These are phyloP conservation scores for Porites lutea DNA, from an alignment of 64 coral and sea anemone genomes.

Conservation along the genomic window DNA sequence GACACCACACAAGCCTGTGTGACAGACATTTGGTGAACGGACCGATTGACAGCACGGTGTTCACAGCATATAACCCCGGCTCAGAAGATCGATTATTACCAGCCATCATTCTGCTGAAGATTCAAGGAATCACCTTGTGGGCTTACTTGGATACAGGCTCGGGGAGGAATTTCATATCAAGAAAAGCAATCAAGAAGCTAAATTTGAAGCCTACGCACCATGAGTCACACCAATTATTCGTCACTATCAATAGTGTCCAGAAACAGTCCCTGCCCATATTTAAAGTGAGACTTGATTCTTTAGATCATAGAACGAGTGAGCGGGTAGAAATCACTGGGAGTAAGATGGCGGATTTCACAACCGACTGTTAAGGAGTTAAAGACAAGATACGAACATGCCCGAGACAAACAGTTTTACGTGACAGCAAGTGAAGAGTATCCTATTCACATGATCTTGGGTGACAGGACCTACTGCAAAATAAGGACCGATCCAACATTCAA, in stretches of 20 bases:
- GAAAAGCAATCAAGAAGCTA: constrained; percentile 35
- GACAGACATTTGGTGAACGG: constrained; percentile 34
- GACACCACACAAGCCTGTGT: constrained; percentile 72
- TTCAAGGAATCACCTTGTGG: constrained; percentile 55
- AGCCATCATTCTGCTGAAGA: constrained; percentile 53
- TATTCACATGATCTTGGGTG: constrained; percentile 51
- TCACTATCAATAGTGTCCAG: constrained; percentile 65
- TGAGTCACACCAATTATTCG: constrained; percentile 32
- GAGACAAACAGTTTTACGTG: constrained; percentile 50
- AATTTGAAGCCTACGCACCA: constrained; percentile 37
- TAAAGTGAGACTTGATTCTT: constrained; percentile 37
- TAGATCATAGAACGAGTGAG: constrained; percentile 2
- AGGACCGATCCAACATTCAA: constrained; percentile 50
- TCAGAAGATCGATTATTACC: constrained; percentile 51
- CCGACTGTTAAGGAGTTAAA: constrained; percentile 55
- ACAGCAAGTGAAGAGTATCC: constrained; percentile 41
- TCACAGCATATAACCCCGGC: constrained; percentile 55
- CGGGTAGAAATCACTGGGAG: constrained; percentile 27
- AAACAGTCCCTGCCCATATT: constrained; percentile 69
- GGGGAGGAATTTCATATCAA: constrained; percentile 71
- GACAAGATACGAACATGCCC: constrained; percentile 42
- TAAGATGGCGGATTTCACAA: constrained; percentile 36
- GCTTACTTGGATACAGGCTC: constrained; percentile 79
- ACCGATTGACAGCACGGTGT: background rate
- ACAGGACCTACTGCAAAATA: constrained; percentile 55